These are phyloP conservation scores for Polydrusus tereticollis DNA, from an alignment of 2,888 invertebrate species.

Conservation along the genomic window DNA sequence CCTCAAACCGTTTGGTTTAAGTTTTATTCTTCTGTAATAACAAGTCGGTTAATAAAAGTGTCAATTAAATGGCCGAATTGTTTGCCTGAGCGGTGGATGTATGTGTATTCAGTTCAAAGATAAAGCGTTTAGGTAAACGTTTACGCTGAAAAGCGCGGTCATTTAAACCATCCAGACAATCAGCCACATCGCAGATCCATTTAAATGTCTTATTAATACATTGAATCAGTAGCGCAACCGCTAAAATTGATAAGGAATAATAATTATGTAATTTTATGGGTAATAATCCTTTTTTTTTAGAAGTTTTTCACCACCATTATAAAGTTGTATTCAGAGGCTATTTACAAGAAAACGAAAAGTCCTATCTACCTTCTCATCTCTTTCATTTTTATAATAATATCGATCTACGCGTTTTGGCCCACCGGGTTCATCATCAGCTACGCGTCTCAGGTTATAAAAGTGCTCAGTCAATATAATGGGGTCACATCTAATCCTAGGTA, in stretches of 20 bases:
- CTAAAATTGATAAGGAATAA: background rate
- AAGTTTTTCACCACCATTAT: too few relatives aligned
- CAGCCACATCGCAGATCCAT: constrained; percentile 49
- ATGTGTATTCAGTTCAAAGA: constrained; percentile 43
- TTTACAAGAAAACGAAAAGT: too few relatives aligned
- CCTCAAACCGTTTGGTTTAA: background rate
- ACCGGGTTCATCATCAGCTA: too few relatives aligned
- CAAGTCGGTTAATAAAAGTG: constrained; percentile 39
- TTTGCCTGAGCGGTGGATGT: constrained; percentile 35
- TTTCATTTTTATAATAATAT: too few relatives aligned
- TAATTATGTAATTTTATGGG: too few relatives aligned
- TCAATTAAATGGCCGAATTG: constrained; percentile 42
- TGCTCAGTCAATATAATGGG: too few relatives aligned
- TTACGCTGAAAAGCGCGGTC: constrained; percentile 40
- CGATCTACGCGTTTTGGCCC: too few relatives aligned
- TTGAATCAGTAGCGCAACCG: constrained; percentile 38
- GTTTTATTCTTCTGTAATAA: constrained; percentile 19
- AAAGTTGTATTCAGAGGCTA: too few relatives aligned
- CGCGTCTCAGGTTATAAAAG: too few relatives aligned
- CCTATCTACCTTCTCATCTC: too few relatives aligned
- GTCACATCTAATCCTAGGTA: too few relatives aligned
- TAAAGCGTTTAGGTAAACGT: constrained; percentile 45
- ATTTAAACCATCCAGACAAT: constrained; percentile 47
- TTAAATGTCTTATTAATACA: constrained; percentile 49
- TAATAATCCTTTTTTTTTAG: too few relatives aligned